Evolutionary conservation across 2,888 invertebrate species (phyloP).

Genomic region (Synanthedon myopaeformis): DNA sequence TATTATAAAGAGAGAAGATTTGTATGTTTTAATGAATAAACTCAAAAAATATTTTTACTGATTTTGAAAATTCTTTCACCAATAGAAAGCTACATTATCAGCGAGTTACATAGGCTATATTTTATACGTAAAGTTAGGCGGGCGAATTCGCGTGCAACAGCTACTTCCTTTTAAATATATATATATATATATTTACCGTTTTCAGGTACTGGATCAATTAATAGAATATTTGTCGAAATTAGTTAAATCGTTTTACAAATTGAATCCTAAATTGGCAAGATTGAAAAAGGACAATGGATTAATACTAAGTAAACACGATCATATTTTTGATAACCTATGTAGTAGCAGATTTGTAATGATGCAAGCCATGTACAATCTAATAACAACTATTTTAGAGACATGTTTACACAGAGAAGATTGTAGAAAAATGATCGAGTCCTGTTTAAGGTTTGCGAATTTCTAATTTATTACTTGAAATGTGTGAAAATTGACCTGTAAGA

Average conservation of each 20-base stretch:
- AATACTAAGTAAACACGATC: constrained; percentile 55
- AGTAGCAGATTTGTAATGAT: constrained; percentile 66
- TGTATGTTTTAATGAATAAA: too few relatives aligned
- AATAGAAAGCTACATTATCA: too few relatives aligned
- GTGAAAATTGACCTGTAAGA: background rate
- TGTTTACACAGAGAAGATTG: constrained; percentile 71
- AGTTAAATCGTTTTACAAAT: constrained; percentile 63
- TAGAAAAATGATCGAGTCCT: constrained; percentile 67
- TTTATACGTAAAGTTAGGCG: too few relatives aligned
- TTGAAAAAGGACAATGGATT: constrained; percentile 53
- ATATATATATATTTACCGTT: constrained; percentile 8
- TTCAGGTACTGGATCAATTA: constrained; percentile 71
- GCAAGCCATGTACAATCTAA: constrained; percentile 66
- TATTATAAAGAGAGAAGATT: too few relatives aligned
- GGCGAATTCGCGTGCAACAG: too few relatives aligned
- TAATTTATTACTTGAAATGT: background rate
- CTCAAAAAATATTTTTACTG: too few relatives aligned
- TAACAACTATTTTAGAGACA: constrained; percentile 60
- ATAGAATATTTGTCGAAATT: constrained; percentile 63
- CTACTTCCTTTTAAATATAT: background rate
- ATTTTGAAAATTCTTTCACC: too few relatives aligned
- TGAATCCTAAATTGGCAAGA: constrained; percentile 60
- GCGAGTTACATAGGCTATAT: too few relatives aligned
- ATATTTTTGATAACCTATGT: constrained; percentile 66
- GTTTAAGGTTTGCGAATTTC: constrained; percentile 56